phyloP scores from a whole-genome alignment of 2,888 invertebrate genomes.

The Hypomecis atomaria region DNA sequence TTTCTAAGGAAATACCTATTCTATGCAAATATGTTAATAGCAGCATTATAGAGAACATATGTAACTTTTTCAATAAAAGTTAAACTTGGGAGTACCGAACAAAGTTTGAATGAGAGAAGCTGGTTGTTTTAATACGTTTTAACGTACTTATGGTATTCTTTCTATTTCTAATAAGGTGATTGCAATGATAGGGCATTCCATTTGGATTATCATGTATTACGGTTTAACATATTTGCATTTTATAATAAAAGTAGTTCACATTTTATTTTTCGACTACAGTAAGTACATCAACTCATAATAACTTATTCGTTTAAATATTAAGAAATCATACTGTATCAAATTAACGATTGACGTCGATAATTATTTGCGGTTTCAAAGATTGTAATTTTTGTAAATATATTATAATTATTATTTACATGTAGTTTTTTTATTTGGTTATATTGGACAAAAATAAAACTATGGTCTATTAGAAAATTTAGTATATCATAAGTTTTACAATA shows the following conservation, averaged over 20 bases:
- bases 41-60: no score
- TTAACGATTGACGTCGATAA: background rate
- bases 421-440: slow-evolving; percentile 20
- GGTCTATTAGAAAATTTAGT: slow-evolving; percentile 78
- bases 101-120: slow-evolving; percentile 10
- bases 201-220: slow-evolving; percentile 33
- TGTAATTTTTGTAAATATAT: slow-evolving; percentile 38
- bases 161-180: slow-evolving; percentile 8
- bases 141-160: slow-evolving; percentile 17
- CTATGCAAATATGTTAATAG: no score
- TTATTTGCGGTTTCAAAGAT: slow-evolving; percentile 18
- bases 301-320: slow-evolving; percentile 18
- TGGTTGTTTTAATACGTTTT: slow-evolving; percentile 3
- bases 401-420: slow-evolving; percentile 15
- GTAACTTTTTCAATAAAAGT: no score
- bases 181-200: slow-evolving; percentile 52
- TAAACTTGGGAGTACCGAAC: no score
- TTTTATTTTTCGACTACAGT: slow-evolving; percentile 3
- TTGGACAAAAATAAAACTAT: slow-evolving; percentile 60
- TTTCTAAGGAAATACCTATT: no score
- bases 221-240: slow-evolving; percentile 19
- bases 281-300: slow-evolving; percentile 7
- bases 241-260: slow-evolving; percentile 6
- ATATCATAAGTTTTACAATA: slow-evolving; percentile 76
- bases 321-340: slow-evolving; percentile 24